Conservation (phyloP, 2,888 invertebrate species). For the Rhamphomyia laevipes region DNA sequence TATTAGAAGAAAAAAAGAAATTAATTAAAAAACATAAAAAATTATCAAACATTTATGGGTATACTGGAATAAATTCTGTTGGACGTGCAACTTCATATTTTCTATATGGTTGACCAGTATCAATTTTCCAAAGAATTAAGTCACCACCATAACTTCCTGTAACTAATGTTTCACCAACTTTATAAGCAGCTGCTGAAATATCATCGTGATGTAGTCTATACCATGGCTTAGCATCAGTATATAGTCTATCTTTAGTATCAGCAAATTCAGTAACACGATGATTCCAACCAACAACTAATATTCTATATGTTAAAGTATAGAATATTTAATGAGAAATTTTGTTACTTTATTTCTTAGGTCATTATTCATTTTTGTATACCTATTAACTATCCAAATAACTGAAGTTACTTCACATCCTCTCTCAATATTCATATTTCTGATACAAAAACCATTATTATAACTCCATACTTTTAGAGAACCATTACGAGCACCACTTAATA, state of each 20-base stretch:
- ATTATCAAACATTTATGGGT: no score
- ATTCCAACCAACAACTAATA: conserved; percentile 72
- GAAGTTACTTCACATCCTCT: conserved; percentile 46
- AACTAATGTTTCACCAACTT: conserved; percentile 54
- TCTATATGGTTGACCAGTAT: conserved; percentile 65
- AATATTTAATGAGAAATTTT: no score
- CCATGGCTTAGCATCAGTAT: conserved; percentile 56
- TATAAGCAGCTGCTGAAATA: conserved; percentile 56
- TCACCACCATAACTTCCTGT: conserved; percentile 70
- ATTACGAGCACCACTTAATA: conserved; percentile 67
- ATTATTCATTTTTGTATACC: no score
- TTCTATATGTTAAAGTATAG: conserved; percentile 33
- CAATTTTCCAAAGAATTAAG: conserved; percentile 68
- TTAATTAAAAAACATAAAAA: no score
- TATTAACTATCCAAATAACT: conserved; percentile 47
- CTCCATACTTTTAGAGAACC: conserved; percentile 73
- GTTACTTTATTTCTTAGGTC: neutral
- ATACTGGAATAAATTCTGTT: conserved; percentile 28
- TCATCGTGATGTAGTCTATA: conserved; percentile 60
- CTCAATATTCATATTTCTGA: conserved; percentile 54
- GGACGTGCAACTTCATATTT: conserved; percentile 34
- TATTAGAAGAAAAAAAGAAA: no score
- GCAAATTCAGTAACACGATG: conserved; percentile 57
- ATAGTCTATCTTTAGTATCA: conserved; percentile 40
- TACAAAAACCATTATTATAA: conserved; percentile 65